Base-by-base conservation (phyloP, 2,888 invertebrate genomes). In the Eupithecia subfuscata region DNA sequence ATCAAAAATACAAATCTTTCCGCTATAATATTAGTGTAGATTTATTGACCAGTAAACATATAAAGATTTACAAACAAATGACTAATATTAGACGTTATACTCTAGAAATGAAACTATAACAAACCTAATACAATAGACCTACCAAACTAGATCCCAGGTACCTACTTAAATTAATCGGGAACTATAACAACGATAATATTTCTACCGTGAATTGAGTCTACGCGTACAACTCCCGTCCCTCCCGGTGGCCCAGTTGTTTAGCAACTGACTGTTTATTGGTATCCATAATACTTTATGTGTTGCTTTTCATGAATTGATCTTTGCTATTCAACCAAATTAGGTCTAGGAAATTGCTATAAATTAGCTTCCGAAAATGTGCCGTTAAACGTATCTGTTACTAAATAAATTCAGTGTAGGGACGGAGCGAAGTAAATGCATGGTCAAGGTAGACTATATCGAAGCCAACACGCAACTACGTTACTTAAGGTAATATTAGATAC, bases 401-500 rank as follows among this genome's bases (percentile, higher is more conserved):
- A 56, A 25, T 60, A 77, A 73, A 75, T 75, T 78, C 73, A 75
- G 74, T 78, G 76, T 76, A 76, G 25, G 25, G 25, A 79, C 75
- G 74, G 73, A 34, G 18, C 40, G 22, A n/a, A 18, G 16, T 40
- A n/a, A 48, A 8, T n/a, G n/a, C 37, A n/a, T 67, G 12, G 6
- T 40, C 40, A 0, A 12, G n/a, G 5, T 12, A 25, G 11, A 18
- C n/a, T 37, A 79, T 75, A 78, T 73, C 75, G 73, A 75, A 81
- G 79, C 79, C 80, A 75, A 81, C 85, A 86, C 85, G 85, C 86
- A 84, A 86, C 80, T 73, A 37, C 45, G n/a, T 79, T 80, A 82
- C 84, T 82, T 84, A 75, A 78, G 80, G 82, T 82, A 80, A 81
- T 75, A 79, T 79, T 81, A 74, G 78, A 72, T 78, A 76, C 71